phyloP scores from a whole-genome alignment of 2,888 invertebrate genomes.

The Heliothis peltigera region DNA sequence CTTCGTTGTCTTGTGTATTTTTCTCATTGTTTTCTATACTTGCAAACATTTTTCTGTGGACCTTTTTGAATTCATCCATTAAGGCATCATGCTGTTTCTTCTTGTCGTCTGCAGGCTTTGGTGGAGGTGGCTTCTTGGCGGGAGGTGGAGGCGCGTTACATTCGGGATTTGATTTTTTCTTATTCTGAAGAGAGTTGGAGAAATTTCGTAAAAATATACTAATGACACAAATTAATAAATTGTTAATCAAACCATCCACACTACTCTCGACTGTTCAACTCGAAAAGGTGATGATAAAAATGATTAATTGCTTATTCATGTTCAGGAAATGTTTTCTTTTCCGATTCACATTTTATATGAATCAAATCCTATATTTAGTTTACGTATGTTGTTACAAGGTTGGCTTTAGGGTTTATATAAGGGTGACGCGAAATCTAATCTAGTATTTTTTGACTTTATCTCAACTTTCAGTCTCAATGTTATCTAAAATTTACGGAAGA shows the following conservation, averaged over 20 bases:
- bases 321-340: no score
- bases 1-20: constrained; percentile 44
- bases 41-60: constrained; percentile 96
- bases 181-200: constrained; percentile 72
- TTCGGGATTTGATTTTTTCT: constrained; percentile 74
- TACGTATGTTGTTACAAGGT: no score
- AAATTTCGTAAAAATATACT: not conserved
- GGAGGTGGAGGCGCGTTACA: constrained; percentile 66
- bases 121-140: constrained; percentile 75
- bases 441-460: constrained; percentile 25
- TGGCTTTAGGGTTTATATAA: not conserved
- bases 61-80: constrained; percentile 97
- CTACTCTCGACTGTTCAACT: no score
- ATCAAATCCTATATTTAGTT: no score
- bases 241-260: no score
- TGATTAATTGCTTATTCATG: no score
- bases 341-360: no score
- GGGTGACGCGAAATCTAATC: not conserved
- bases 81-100: constrained; percentile 93
- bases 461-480: constrained; percentile 26
- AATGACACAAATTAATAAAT: no score
- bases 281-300: no score
- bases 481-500: constrained; percentile 22
- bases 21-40: constrained; percentile 73
- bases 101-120: constrained; percentile 90